phyloP scores from a whole-genome alignment of 2,797 vertebrate species.

The Acanthiza pusilla region DNA sequence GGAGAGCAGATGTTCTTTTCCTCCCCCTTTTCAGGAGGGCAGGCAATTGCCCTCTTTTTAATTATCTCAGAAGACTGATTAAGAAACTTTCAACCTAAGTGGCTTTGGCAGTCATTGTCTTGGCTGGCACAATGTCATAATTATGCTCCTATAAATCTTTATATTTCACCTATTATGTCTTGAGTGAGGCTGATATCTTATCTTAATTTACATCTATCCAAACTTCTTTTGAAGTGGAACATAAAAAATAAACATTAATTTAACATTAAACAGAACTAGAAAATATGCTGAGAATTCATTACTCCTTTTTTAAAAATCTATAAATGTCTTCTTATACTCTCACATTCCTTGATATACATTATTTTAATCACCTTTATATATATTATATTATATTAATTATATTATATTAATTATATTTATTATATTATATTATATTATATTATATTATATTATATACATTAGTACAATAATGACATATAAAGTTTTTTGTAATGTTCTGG shows the following conservation, averaged over 20 bases:
- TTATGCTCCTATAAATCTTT: not conserved
- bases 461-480: not conserved
- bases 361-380: not conserved
- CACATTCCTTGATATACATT: not conserved
- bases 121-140: not conserved
- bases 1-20: not conserved
- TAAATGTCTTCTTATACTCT: not conserved
- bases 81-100: not conserved
- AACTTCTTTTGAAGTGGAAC: not conserved
- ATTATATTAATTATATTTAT: too few species aligned
- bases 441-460: too few species aligned
- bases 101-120: not conserved
- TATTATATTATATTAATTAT: too few species aligned
- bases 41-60: not conserved
- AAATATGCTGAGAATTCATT: not conserved
- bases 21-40: not conserved
- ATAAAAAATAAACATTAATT: not conserved
- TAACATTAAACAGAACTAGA: not conserved
- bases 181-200: not conserved
- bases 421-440: too few species aligned
- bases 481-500: not conserved
- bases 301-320: not conserved
- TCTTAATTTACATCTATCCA: not conserved
- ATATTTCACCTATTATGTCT: not conserved
- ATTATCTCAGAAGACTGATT: not conserved